Evolutionary conservation across 2,888 invertebrate species (phyloP), one percentile per base, ranked within the genome.

Genomic region (Pristionchus arcanus): DNA sequence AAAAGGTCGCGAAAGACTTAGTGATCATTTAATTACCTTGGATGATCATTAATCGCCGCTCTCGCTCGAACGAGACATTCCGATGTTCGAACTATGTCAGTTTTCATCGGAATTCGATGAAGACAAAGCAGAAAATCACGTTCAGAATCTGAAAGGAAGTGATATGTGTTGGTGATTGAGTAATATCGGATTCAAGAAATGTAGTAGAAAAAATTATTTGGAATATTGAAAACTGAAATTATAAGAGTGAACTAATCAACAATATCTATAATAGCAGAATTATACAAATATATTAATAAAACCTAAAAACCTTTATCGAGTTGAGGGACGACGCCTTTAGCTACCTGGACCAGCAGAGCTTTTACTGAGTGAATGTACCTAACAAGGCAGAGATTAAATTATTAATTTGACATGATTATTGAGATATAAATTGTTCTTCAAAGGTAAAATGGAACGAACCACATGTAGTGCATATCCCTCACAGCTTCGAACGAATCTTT

Each of bases 321-420:
- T 19, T 88, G 63, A 7, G 88, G 88, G 0, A 88, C n/a, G 21
- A 88, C 34, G 1, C 63, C 31, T n/a, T 88, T 88, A 2, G 55
- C 34, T 0, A 88, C 59, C 28, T 88, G 88, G 0, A 74, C 77
- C 16, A 88, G 71, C 28, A 88, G 53, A 21, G 88, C 77, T 77
- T 88, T 88, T 34, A 88, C 59, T 4, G 88, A 71, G 77, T 88
- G 88, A 25, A 77, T 34, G 55, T 88, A 88, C 88, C 88, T 87
- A 31, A 49, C 25, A 16, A 55, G 37, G n/a, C 4, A 37, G 1
- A 42, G 28, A 16, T 81, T 34, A 15, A 13, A 83, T 16, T n/a
- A 25, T 81, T 81, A n/a, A n/a, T n/a, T n/a, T n/a, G n/a, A n/a
- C n/a, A n/a, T n/a, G n/a, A 31, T 86, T 19, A 16, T 63, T n/a